Percentiles rank a stretch among this genome's conserved stretches.
Conservation (phyloP, 2,888 invertebrate genomes). For the Conchocele bisecta region DNA sequence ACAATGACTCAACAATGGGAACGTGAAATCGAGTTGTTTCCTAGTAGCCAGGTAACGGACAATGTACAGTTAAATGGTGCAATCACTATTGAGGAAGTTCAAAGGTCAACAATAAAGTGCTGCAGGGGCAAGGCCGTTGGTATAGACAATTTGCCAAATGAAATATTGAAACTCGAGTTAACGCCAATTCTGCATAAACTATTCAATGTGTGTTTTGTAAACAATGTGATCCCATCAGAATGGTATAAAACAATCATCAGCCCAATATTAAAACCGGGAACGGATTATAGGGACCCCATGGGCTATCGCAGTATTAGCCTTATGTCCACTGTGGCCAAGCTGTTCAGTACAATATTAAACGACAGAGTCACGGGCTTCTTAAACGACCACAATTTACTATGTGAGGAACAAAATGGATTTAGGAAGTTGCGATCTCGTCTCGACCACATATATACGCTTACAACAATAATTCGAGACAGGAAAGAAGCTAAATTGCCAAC, state of each 20-base stretch:
- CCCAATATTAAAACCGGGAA: slow-evolving; percentile 20
- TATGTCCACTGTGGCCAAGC: slow-evolving; percentile 13
- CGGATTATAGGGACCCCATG: slow-evolving; percentile 13
- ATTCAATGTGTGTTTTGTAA: slow-evolving; percentile 1
- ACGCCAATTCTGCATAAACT: not conserved
- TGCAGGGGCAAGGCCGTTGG: slow-evolving; percentile 6
- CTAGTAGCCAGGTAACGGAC: too few species aligned
- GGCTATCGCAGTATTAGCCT: slow-evolving; percentile 10
- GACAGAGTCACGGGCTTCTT: not conserved
- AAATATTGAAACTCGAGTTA: slow-evolving; percentile 7
- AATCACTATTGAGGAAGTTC: slow-evolving; percentile 6
- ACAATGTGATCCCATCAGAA: slow-evolving; percentile 4
- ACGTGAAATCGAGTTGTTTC: too few species aligned
- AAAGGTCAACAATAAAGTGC: not conserved
- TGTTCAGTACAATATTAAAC: slow-evolving; percentile 11
- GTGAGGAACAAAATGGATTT: slow-evolving; percentile 1
- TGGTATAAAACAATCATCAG: slow-evolving; percentile 21
- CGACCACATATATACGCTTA: slow-evolving; percentile 6
- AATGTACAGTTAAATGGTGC: slow-evolving; percentile 1
- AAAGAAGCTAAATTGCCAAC: too few species aligned
- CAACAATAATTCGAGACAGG: slow-evolving; percentile 6
- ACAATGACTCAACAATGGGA: too few species aligned
- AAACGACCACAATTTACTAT: not conserved
- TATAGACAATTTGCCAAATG: slow-evolving; percentile 9
- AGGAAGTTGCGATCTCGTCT: slow-evolving; percentile 9